phyloP scores from a whole-genome alignment of 2,113 vertebrate species.

The Ptychochromis oligacanthus region DNA sequence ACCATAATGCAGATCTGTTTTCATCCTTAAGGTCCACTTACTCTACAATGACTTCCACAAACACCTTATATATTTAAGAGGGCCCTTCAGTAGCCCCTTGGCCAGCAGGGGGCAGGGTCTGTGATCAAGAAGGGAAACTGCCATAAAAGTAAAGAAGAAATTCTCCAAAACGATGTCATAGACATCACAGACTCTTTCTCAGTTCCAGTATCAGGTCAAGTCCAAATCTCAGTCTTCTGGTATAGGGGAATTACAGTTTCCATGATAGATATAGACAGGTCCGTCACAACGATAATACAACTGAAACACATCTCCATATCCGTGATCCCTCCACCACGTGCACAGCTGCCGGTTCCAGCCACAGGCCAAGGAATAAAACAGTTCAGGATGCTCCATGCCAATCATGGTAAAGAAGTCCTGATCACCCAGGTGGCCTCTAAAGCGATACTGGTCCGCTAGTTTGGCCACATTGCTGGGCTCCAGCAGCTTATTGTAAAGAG shows the following conservation, averaged over 20 bases:
- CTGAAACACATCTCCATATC: slow-evolving; percentile 90
- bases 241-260: slow-evolving; percentile 95
- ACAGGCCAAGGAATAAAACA: slow-evolving; percentile 90
- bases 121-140: slow-evolving; percentile 5
- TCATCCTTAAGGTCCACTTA: not conserved
- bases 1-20: not conserved
- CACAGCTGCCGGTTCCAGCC: slow-evolving; percentile 98
- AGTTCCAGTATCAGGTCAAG: not conserved
- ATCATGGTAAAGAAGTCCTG: slow-evolving; percentile 99
- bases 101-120: slow-evolving; percentile 52
- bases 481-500: slow-evolving; percentile 88
- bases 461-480: slow-evolving; percentile 83
- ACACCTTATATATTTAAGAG: not conserved
- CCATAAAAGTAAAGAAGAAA: not conserved
- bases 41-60: not conserved
- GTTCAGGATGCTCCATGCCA: slow-evolving; percentile 93
- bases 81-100: slow-evolving; percentile 20
- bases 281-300: slow-evolving; percentile 91
- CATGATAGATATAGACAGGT: slow-evolving; percentile 90
- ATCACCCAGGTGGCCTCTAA: slow-evolving; percentile 94
- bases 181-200: not conserved
- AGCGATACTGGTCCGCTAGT: slow-evolving; percentile 90
- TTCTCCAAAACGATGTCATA: not conserved
- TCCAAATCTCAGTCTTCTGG: slow-evolving; percentile 82
- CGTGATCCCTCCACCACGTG: slow-evolving; percentile 97